Evolutionary conservation across 1,140 invertebrate species (phyloP), one percentile per base, ranked within the genome.

Genomic region (Calycopis cecrops): DNA sequence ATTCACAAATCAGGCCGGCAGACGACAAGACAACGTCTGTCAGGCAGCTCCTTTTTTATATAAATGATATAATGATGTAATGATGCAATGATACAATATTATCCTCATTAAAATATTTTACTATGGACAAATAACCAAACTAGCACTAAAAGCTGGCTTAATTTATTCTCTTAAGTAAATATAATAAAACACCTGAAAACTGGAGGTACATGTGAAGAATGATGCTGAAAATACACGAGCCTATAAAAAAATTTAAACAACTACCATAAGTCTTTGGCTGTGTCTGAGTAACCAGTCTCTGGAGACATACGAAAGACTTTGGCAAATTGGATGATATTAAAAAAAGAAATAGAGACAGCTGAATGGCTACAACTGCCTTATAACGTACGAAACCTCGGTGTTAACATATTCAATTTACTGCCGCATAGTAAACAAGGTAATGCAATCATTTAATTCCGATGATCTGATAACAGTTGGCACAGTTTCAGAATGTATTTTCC

Each of bases 91-190:
- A n/a, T n/a, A n/a, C n/a, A n/a, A n/a, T n/a, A n/a, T n/a, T n/a
- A n/a, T n/a, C n/a, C n/a, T n/a, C n/a, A n/a, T n/a, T n/a, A n/a
- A n/a, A n/a, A n/a, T 28, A 12, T 14, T 8, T 8, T 33, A 49
- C 11, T 28, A 28, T 28, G 21, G 11, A 12, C 28, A 42, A n/a
- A 44, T 52, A 58, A 58, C 51, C 56, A 63, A 57, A 55, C 47
- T 60, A 44, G 48, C 57, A n/a, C 34, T 17, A 54, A 21, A 49
- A 47, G 56, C 47, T 44, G 37, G 35, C 55, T 63, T 60, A 59
- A 63, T 63, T 59, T 57, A 48, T 54, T 57, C 57, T 44, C 28
- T 54, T 63, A 52, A 53, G n/a, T n/a, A n/a, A 54, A 59, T 63
- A 60, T 57, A 47, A 60, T 54, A 59, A 59, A 60, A 60, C 58